Conservation (phyloP, 2,113 vertebrate species). For the Alectura lathami region DNA sequence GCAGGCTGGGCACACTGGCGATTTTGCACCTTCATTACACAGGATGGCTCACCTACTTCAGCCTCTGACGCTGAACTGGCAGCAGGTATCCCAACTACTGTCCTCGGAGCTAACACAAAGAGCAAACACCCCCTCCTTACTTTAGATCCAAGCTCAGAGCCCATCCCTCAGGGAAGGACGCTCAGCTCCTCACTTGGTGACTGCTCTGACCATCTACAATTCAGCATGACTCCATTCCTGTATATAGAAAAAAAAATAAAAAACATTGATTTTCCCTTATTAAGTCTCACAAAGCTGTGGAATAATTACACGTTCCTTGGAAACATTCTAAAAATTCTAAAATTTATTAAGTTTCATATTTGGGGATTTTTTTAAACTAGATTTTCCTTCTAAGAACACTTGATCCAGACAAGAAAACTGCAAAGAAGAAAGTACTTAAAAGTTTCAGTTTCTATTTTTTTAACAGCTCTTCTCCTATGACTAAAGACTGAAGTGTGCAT, state of each 20-base stretch:
- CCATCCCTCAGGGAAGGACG: not conserved
- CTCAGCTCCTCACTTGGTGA: not conserved
- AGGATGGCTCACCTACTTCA: not conserved
- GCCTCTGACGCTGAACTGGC: rapidly evolving
- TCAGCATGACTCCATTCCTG: not conserved
- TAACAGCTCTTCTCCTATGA: not conserved
- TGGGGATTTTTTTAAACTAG: not conserved
- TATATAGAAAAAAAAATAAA: not conserved
- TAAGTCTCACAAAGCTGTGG: not conserved
- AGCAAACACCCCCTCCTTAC: not conserved
- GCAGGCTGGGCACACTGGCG: not conserved
- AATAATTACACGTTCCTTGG: not conserved
- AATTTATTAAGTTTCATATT: not conserved
- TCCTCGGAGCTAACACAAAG: not conserved
- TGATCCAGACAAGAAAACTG: not conserved
- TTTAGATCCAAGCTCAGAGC: not conserved
- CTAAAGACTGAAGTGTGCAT: not conserved
- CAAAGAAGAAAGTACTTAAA: not conserved
- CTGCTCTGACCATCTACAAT: not conserved
- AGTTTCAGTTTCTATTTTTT: not conserved
- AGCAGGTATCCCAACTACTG: not conserved
- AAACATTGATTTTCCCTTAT: not conserved
- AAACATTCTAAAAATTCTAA: not conserved
- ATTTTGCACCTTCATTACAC: not conserved
- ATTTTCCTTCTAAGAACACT: not conserved